These are phyloP conservation scores for Enteromius afrohamiltoni DNA, from an alignment of 2,797 vertebrate species.

Conservation along the genomic window DNA sequence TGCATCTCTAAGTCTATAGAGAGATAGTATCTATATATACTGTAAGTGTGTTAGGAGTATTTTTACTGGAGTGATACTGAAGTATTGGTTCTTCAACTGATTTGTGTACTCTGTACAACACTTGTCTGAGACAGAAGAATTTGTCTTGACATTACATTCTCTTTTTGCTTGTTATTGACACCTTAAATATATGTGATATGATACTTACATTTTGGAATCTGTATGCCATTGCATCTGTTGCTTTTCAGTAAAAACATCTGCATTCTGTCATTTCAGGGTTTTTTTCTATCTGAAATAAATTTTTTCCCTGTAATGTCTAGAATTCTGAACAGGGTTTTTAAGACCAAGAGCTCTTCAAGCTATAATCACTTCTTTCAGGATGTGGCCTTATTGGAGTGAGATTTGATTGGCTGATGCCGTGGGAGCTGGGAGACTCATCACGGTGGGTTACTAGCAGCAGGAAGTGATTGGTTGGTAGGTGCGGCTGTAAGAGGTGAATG, in stretches of 20 bases:
- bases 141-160: background rate
- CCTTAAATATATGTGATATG: background rate
- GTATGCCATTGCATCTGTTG: too few species aligned
- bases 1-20: background rate
- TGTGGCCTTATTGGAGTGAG: constrained; percentile 44
- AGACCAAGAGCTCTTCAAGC: background rate
- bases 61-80: background rate
- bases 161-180: too few species aligned
- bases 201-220: background rate
- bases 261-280: too few species aligned
- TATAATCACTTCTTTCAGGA: constrained; percentile 37
- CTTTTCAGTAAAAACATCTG: too few species aligned
- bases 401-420: constrained; percentile 19
- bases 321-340: background rate
- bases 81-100: background rate
- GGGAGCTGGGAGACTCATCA: constrained; percentile 29
- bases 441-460: constrained; percentile 49
- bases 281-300: background rate
- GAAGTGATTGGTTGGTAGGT: constrained; percentile 46
- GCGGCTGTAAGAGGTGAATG: constrained; percentile 46
- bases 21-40: background rate
- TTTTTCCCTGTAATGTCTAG: background rate
- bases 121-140: background rate
- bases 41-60: background rate
- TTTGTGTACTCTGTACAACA: background rate